Evolutionary conservation across 2,113 vertebrate species (phyloP), one percentile per base, ranked within the genome.

Genomic region (Glaucomys volans): DNA sequence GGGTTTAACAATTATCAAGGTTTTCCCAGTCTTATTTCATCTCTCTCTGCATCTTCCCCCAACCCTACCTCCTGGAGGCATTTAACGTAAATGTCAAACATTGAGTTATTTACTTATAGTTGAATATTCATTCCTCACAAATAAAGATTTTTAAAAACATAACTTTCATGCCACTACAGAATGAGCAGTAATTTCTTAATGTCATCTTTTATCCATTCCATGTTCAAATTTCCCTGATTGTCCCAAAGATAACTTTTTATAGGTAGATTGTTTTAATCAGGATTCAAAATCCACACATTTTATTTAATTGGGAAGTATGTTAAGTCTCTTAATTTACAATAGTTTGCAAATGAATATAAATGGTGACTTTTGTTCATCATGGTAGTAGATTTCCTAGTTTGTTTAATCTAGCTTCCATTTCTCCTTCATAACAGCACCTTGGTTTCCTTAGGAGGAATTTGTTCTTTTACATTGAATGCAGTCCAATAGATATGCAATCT

Each of bases 181-280:
- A 71, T 14, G 32, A 97, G 42, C 2, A 37, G 4, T 79, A 87
- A 42, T 72, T 64, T 81, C 24, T 71, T 50, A 22, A 28, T 62
- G 57, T 26, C 35, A 44, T 77, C 35, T 71, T 2, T 87, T 94
- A 66, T 10, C 35, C 59, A 80, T 64, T 64, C 7, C 5, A 28
- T 42, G 28, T 86, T 81, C 74, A 76, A 24, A 86, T 81, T 80
- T 86, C 44, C 40, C 18, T 75, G 17, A 67, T 50, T 47, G 47
- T 92, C 75, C n/a, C n/a, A 96, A 50, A 42, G 79, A 22, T 79
- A 74, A 91, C 57, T 71, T 89, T 87, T 91, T 52, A 91, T 87
- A 57, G 62, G 84, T 93, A 35, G 44, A 8, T 82, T 79, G 13
- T 62, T 94, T 85, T 59, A 69, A n/a, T 67, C 40, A 44, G 12